These are phyloP conservation scores for Crax fasciolata DNA, from an alignment of 2,797 vertebrate genomes.

Conservation along the genomic window DNA sequence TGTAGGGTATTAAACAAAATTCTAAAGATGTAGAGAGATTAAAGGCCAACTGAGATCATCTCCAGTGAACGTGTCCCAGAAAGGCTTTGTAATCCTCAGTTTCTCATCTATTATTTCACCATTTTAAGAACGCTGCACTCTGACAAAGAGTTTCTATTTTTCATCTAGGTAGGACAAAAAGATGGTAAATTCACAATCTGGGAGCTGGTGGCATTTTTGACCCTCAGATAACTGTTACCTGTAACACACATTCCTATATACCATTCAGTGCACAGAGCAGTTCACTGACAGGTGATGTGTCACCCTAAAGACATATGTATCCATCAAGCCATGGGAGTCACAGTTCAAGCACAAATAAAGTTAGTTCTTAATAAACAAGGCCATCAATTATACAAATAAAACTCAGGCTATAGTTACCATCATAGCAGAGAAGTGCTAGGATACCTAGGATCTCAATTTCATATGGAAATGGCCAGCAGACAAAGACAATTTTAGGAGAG, in stretches of 20 bases:
- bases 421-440: neutral
- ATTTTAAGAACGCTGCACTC: conserved; percentile 8
- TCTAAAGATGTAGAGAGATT: conserved; percentile 55
- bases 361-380: neutral
- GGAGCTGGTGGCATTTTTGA: neutral
- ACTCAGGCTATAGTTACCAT: neutral
- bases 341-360: neutral
- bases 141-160: neutral
- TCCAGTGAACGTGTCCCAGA: neutral
- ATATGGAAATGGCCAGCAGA: neutral
- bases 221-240: neutral
- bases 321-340: neutral
- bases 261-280: neutral
- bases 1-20: conserved; percentile 55
- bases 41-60: conserved; percentile 14
- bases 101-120: conserved; percentile 26
- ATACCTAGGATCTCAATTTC: neutral
- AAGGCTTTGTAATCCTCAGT: neutral
- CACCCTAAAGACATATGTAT: neutral
- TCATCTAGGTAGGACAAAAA: conserved; percentile 4
- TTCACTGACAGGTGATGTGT: neutral
- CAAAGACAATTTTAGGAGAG: neutral
- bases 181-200: neutral
- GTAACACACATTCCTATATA: neutral
- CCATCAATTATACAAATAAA: neutral